Base-by-base conservation (phyloP, 2,797 vertebrate species). In the Mallotus villosus region DNA sequence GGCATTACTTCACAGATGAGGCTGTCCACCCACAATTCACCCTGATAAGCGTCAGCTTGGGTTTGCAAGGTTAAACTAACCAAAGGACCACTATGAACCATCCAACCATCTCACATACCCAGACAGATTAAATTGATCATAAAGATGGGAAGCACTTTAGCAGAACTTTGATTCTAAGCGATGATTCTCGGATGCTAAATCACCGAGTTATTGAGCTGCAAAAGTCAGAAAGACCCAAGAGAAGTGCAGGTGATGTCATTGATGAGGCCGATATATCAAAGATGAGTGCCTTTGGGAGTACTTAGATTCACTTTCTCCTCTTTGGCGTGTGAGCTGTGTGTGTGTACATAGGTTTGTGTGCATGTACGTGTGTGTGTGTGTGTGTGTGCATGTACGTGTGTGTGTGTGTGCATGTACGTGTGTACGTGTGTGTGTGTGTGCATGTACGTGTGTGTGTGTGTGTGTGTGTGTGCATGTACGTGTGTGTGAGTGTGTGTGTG, bases 1-100 rank as follows among this genome's bases (percentile, higher is more conserved):
- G 71, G 41, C 68, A 76, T 76, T 68, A 59, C 68, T 63, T 67
- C 34, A 46, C 68, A 41, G 27, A 46, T 41, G 34, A 61, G 34
- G 25, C 21, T 1, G 17, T 14, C 25, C 51, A 59, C 59, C 46
- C 16, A 64, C 68, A 76, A 70, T 7, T 72, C 32, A 53, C 19
- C 32, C 25, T 25, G 4, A 67, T 46, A 68, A 70, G 76, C 51
- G 1, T 49, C 55, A 67, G 24, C 16, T 21, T 51, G 68, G 55
- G 64, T 37, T 74, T 59, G 11, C 55, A 8, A n/a, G 17, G 29
- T 59, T 57, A 53, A 49, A 74, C 41, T n/a, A 76, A 76, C 67
- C 58, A 7, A 27, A 46, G 11, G 3, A 29, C 53, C 19, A 73
- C 21, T 61, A 8, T 70, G 19, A 27, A 68, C 74, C 14, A n/a